Conservation (phyloP, 2,797 vertebrate species). For the Tapera naevia region DNA sequence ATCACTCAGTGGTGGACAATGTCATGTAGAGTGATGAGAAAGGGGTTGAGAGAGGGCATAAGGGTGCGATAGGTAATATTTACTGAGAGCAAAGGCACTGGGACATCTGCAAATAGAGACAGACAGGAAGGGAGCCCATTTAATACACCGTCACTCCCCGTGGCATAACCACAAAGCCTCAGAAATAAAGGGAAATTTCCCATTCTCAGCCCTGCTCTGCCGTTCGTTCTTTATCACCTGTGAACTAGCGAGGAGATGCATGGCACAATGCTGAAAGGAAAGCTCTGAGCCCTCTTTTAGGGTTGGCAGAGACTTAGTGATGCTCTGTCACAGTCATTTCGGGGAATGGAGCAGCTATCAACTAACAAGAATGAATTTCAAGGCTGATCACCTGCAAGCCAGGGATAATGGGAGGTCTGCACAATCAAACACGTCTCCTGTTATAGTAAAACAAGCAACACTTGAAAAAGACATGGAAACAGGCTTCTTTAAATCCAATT, state of each 20-base stretch:
- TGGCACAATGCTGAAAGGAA: constrained; percentile 4
- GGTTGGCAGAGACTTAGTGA: constrained; percentile 62
- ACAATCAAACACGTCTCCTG: constrained; percentile 63
- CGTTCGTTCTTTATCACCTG: neutral
- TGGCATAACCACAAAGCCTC: neutral
- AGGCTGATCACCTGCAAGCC: constrained; percentile 63
- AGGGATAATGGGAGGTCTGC: constrained; percentile 67
- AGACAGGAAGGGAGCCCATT: neutral
- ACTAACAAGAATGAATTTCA: constrained; percentile 54
- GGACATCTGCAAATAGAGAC: neutral
- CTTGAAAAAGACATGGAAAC: constrained; percentile 74
- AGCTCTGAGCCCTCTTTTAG: constrained; percentile 48
- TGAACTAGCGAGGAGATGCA: neutral
- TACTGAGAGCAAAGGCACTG: neutral
- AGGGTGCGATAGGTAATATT: neutral
- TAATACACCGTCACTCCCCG: neutral
- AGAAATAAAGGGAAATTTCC: neutral
- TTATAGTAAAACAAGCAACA: constrained; percentile 70
- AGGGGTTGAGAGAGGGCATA: neutral
- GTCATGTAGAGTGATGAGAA: neutral
- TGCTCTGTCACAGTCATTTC: constrained; percentile 63
- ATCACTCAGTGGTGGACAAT: neutral
- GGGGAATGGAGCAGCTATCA: constrained; percentile 37
- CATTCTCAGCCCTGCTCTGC: neutral
- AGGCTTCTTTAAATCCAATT: constrained; percentile 77